Evolutionary conservation across 2,797 vertebrate genomes (phyloP).

Genomic region (Neosilurus mollespiculum): DNA sequence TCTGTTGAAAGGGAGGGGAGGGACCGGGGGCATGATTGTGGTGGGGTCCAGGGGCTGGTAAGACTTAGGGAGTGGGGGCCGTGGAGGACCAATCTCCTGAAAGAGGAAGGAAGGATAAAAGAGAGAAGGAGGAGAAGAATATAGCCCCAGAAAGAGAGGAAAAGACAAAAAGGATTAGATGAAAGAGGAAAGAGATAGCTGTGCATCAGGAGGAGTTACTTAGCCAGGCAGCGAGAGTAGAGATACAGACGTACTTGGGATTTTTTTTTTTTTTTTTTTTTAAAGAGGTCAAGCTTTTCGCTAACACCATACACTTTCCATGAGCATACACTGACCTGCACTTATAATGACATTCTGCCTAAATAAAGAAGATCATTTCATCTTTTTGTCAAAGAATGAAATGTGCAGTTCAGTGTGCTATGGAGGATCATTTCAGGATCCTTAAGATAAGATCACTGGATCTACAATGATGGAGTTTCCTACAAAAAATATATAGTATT

Average conservation of each 20-base stretch:
- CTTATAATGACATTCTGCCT: background rate
- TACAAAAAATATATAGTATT: conserved; percentile 29
- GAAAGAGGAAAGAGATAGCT: conserved; percentile 54
- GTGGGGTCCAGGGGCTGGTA: conserved; percentile 90
- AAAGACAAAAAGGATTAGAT: background rate
- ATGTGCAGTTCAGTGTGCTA: conserved; percentile 47
- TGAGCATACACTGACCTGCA: conserved; percentile 41
- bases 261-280: background rate
- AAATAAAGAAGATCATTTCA: background rate
- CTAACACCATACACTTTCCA: conserved; percentile 9
- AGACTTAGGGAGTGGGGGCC: conserved; percentile 94
- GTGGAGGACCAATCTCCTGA: conserved; percentile 90
- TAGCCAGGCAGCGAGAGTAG: conserved; percentile 62
- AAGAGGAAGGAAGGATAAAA: conserved; percentile 61
- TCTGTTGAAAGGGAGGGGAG: conserved; percentile 78
- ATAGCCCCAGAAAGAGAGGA: conserved; percentile 17
- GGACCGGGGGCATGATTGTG: conserved; percentile 79
- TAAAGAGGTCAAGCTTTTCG: conserved; percentile 38
- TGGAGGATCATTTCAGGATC: background rate
- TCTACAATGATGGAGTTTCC: conserved; percentile 12
- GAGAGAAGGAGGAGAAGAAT: conserved; percentile 46
- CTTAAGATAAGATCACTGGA: background rate
- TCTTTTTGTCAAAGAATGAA: background rate
- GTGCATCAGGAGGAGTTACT: conserved; percentile 63
- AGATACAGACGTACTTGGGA: background rate